Base-by-base conservation (phyloP, 2,888 invertebrate genomes). In the Caenorhabditis angaria region DNA sequence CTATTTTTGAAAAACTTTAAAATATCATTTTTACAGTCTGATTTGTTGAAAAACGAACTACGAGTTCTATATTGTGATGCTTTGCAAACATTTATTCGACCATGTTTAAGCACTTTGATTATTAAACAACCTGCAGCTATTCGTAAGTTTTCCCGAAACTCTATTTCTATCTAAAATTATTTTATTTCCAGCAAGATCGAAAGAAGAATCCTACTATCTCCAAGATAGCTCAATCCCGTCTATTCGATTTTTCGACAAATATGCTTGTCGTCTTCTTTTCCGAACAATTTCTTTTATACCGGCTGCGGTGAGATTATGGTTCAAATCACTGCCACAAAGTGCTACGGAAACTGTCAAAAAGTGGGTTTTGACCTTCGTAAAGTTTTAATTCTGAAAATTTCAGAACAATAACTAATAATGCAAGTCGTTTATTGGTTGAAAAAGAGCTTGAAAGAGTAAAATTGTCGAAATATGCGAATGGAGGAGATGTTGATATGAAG, bases 251-350 rank as follows among this genome's bases (percentile, higher is more conserved):
- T 62, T 64, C 24, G 63, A 65, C 4, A 61, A 62, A 28, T 76
- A 62, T 41, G 60, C 67, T 27, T 12, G 66, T 10, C 54, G 60
- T 0, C 62, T 76, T 2, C 64, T 76, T 5, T 70, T 63, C 65
- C 83, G 86, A 56, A 78, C 87, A 2, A 72, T 89, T 51, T 80
- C 85, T 61, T 82, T 85, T 3, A 81, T 89, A 29, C 89, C 89
- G 6, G 89, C 89, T 10, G 76, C 88, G 58, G 87, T 89, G 12
- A 83, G 90, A 5, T 83, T 88, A 50, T 90, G 89, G 89, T 89
- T 88, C 85, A 87, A 83, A 28, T 83, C 83, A 20, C 87, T 88
- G 75, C 87, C 88, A 67, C 87, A 88, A 61, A 84, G 83, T 32
- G 66, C 88, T 6, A 78, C 77, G 27, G 83, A 86, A 61, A 83